These are phyloP conservation scores for Eupsilia transversa DNA, from an alignment of 2,888 invertebrate genomes.

Conservation along the genomic window DNA sequence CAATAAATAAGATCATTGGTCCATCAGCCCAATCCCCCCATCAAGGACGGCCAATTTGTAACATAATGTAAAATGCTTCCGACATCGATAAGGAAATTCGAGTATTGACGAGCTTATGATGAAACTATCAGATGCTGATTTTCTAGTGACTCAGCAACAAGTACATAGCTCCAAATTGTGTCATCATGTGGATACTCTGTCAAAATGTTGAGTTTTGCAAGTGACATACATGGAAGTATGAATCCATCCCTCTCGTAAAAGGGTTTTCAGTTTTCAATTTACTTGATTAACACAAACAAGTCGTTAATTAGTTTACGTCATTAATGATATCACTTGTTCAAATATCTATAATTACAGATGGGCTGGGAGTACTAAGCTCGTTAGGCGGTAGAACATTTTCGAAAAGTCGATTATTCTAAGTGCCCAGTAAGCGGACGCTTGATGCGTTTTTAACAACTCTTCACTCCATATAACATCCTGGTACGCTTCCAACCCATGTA, in stretches of 20 bases:
- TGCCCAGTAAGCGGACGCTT: constrained; percentile 68
- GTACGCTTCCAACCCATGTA: constrained; percentile 65
- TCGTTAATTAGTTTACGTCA: constrained; percentile 18
- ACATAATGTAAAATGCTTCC: not conserved
- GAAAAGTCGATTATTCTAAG: constrained; percentile 71
- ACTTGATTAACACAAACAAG: constrained; percentile 22
- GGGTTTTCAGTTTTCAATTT: not conserved
- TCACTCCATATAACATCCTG: constrained; percentile 71
- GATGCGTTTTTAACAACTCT: constrained; percentile 82
- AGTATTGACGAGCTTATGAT: not conserved
- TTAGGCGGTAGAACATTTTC: constrained; percentile 70
- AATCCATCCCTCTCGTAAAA: not conserved
- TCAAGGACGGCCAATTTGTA: not conserved
- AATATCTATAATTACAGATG: constrained; percentile 57
- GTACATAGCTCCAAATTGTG: not conserved
- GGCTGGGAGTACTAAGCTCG: constrained; percentile 68
- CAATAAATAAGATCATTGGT: not conserved
- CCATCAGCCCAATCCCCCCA: too few species aligned
- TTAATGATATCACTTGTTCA: constrained; percentile 41
- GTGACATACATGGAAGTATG: not conserved
- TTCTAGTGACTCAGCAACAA: not conserved
- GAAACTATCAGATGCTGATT: not conserved
- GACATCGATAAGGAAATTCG: not conserved
- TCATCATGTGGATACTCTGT: too few species aligned
- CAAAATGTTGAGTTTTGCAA: not conserved